phyloP scores from a whole-genome alignment of 2,113 vertebrate species.

The Sterrhoptilus dennistouni region DNA sequence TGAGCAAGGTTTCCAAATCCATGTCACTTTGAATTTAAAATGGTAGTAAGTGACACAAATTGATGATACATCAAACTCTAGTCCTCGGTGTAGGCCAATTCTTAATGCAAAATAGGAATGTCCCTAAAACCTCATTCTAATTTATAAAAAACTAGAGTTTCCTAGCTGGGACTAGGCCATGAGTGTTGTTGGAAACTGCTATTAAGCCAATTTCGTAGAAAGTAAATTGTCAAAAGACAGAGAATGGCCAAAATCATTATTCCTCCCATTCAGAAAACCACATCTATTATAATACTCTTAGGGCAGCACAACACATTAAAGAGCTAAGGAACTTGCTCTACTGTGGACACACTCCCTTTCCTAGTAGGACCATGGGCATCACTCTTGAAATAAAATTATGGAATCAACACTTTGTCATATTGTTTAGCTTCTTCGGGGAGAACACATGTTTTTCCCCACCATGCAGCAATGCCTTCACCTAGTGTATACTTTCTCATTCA shows the following conservation, averaged over 20 bases:
- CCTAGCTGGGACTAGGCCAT: neutral
- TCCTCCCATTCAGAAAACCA: neutral
- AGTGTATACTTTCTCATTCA: neutral
- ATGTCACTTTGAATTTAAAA: constrained; percentile 16
- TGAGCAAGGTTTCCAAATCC: constrained; percentile 1
- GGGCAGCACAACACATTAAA: neutral
- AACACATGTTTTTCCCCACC: neutral
- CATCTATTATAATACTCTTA: neutral
- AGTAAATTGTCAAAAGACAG: neutral
- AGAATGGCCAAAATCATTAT: neutral
- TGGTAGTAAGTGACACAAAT: neutral
- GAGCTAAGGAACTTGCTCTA: neutral
- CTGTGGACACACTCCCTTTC: neutral
- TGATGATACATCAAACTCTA: neutral
- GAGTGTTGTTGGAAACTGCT: neutral
- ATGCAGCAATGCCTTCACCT: neutral
- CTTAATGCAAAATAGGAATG: neutral
- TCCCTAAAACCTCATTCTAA: neutral
- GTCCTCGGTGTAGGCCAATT: neutral
- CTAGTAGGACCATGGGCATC: neutral
- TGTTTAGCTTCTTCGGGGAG: neutral
- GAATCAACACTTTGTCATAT: neutral
- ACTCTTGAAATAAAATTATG: neutral
- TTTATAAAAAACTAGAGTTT: neutral
- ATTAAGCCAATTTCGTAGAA: neutral